A percentile compares a stretch with the other conserved stretches of the same genome.
Conservation (phyloP, 2,888 invertebrate species). For the Litoditis marina region DNA sequence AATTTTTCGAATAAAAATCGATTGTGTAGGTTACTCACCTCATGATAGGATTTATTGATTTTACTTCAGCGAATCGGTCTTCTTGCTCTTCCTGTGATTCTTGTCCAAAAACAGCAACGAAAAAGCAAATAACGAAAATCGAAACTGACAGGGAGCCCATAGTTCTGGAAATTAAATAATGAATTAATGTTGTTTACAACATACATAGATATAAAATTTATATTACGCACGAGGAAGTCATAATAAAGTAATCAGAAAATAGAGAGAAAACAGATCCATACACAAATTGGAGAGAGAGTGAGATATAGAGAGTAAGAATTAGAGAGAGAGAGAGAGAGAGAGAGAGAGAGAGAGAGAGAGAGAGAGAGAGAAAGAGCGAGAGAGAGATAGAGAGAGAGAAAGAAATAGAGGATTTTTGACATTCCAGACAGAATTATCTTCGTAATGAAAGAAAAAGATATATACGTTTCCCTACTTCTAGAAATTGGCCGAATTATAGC, state of each 20-base stretch:
- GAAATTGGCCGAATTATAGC: no score
- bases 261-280: background rate
- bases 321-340: background rate
- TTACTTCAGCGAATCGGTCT: constrained; percentile 8
- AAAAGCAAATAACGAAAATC: background rate
- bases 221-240: no score
- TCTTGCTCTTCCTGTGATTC: background rate
- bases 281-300: background rate
- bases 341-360: background rate
- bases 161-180: no score
- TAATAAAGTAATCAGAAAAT: background rate
- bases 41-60: constrained; percentile 13
- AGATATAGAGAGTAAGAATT: background rate
- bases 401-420: background rate
- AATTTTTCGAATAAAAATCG: no score
- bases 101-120: background rate
- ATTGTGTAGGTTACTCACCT: constrained; percentile 13
- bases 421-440: no score
- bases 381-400: background rate
- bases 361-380: background rate
- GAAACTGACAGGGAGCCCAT: no score
- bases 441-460: no score
- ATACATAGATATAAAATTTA: no score
- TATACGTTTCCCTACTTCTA: no score
- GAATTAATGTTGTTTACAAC: no score